A percentile compares a stretch with the other conserved stretches of the same genome.
Conservation (phyloP, 2,888 invertebrate species). For the Darwinula stevensoni region DNA sequence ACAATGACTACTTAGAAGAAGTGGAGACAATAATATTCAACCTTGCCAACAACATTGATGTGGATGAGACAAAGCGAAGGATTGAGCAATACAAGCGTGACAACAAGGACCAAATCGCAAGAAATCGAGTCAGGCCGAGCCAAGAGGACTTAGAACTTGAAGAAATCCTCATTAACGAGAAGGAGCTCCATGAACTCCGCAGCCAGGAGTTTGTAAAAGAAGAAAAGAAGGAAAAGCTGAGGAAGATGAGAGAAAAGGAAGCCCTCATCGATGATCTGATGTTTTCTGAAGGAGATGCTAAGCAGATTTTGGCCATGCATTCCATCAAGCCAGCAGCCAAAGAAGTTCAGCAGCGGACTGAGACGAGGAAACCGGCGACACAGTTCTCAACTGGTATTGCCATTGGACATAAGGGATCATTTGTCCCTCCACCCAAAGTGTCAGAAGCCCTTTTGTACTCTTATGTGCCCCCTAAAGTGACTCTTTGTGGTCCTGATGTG, state of each 20-base stretch:
- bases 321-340: conserved; percentile 22
- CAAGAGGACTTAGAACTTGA: conserved; percentile 62
- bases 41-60: conserved; percentile 59
- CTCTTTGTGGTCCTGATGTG: conserved; percentile 39
- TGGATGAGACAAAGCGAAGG: conserved; percentile 55
- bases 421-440: conserved; percentile 12
- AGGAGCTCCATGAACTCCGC: conserved; percentile 36
- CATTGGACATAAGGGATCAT: conserved; percentile 31
- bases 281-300: conserved; percentile 68
- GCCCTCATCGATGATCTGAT: no score
- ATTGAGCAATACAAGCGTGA: conserved; percentile 74
- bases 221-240: conserved; percentile 33
- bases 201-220: conserved; percentile 36
- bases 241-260: conserved; percentile 61
- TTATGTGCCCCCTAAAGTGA: conserved; percentile 28
- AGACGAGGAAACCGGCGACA: no score
- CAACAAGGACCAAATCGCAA: conserved; percentile 51
- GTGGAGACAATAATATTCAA: conserved; percentile 74
- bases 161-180: no score
- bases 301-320: conserved; percentile 53
- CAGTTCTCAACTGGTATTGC: conserved; percentile 62
- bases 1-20: conserved; percentile 87
- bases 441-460: conserved; percentile 39
- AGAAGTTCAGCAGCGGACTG: no score
- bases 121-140: conserved; percentile 24